Base-by-base conservation (phyloP, 2,888 invertebrate genomes). In the Tridacna crocea region DNA sequence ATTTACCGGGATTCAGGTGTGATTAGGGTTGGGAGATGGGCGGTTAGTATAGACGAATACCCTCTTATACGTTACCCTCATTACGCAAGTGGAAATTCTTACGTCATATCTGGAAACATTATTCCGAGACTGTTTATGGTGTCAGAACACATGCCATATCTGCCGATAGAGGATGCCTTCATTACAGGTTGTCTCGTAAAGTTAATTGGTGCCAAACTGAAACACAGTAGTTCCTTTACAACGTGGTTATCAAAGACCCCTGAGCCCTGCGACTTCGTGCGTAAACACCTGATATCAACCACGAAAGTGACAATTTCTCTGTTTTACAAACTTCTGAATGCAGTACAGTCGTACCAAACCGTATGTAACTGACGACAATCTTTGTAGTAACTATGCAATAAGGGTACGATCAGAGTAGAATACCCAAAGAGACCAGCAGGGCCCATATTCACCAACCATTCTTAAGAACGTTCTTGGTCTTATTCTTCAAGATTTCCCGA, bases 81-180 rank as follows among this genome's bases (percentile, higher is more conserved):
- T 12, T 91, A 91, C 72, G 76, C 88, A n/a, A 80, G 87, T 22
- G 91, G 91, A 22, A 89, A 87, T 66, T 82, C 88, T 0, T 92
- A 92, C 77, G 89, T 88, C 46, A 76, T 91, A 12, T 90, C 89
- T 61, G 80, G 77, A 17, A 85, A 87, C n/a, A 87, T 90, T 6
- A 83, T 87, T 0, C 12, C 80, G 24, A 61, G 82, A 24, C 72
- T 92, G 27, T 80, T 88, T 26, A 80, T 77, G 51, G 77, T 83
- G 11, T 88, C 91, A 0, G 85, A 88, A 47, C 83, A 87, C 46
- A 58, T 91, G 75, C 89, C 89, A 1, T 85, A 89, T 65, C 72
- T 91, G 15, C 86, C 88, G 2, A 88, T 91, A 36, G 92, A 92
- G 75, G 92, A 92, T 65, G 92, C 88, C 10, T 91, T 88, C 66